Base-by-base conservation (phyloP, 2,797 vertebrate genomes). In the Rhabdomys pumilio region DNA sequence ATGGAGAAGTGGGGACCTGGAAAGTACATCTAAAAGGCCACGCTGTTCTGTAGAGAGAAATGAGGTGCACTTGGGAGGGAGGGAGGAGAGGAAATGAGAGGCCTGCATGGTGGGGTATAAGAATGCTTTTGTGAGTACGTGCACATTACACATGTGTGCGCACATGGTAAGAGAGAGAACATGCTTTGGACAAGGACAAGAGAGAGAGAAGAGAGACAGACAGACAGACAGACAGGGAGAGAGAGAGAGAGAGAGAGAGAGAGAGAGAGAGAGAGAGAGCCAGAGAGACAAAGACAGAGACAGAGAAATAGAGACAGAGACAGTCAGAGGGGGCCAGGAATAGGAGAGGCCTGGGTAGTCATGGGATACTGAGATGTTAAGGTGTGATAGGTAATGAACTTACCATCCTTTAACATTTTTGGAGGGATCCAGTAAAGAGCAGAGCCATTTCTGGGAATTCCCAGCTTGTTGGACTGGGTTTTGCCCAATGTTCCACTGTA, bases 191-290 rank as follows among this genome's bases (percentile, higher is more conserved):
- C 19, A 20, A 59, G 59, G 26, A n/a, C 3, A 41, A 57, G 29
- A 8, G 6, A 17, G 7, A 26, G 63, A 22, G 19, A 6, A 29
- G 9, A n/a, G 8, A 1, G 1, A 3, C 2, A 38, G 79, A 29
- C 34, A 34, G 59, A 29, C 5, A 59, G 57, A 7, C 19, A 59
- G 19, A 20, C 1, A 22, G 19, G 1, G n/a, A 14, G 1, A 3
- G 2, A 38, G 79, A 29, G 34, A 34, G 59, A 29, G 0, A 59
- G 57, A 7, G 19, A 59, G 19, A 20, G 0, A 22, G 19, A 1
- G 57, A 14, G n/a, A 13, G 6, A 17, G 31, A 1, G 67, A 26
- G 29, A 26, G 26, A 38, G 6, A 13, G 20, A 81, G 9, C 9
- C 0, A 55, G 17, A 77, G 47, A 34, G 31, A 55, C 4, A 55